Evolutionary conservation across 2,797 vertebrate genomes (phyloP).

Genomic region (Sciurus vulgaris): DNA sequence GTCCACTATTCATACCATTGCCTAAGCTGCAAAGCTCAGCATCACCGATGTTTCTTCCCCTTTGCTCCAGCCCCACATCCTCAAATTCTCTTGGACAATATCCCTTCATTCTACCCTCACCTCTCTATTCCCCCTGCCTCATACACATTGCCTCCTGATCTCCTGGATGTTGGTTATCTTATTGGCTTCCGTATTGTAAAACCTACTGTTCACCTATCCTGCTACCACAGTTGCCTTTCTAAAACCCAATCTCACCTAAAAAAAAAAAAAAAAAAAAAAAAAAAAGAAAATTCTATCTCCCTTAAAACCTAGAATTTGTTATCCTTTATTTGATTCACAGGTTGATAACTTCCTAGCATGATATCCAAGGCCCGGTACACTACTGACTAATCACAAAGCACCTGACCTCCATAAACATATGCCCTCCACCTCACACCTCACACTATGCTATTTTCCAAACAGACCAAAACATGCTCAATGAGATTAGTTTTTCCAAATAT

Average conservation of each 20-base stretch:
- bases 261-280: background rate
- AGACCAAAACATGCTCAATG: background rate
- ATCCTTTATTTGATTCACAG: background rate
- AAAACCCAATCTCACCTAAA: background rate
- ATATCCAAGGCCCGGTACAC: background rate
- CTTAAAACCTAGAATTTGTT: background rate
- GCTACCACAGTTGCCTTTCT: background rate
- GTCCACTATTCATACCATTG: background rate
- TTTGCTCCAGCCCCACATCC: background rate
- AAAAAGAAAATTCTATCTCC: background rate
- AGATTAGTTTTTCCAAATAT: background rate
- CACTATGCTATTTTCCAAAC: background rate
- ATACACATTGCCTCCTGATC: background rate
- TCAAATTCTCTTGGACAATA: background rate
- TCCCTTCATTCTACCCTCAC: background rate
- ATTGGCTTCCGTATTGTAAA: background rate
- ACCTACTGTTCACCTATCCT: background rate
- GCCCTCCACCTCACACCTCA: background rate
- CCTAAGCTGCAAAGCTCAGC: background rate
- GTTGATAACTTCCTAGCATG: background rate
- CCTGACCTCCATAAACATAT: background rate
- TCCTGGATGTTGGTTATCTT: background rate
- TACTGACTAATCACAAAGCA: background rate
- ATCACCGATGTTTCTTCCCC: background rate
- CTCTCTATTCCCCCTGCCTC: background rate